Conservation (phyloP, 2,797 vertebrate genomes). For the Leptoclinus maculatus region DNA sequence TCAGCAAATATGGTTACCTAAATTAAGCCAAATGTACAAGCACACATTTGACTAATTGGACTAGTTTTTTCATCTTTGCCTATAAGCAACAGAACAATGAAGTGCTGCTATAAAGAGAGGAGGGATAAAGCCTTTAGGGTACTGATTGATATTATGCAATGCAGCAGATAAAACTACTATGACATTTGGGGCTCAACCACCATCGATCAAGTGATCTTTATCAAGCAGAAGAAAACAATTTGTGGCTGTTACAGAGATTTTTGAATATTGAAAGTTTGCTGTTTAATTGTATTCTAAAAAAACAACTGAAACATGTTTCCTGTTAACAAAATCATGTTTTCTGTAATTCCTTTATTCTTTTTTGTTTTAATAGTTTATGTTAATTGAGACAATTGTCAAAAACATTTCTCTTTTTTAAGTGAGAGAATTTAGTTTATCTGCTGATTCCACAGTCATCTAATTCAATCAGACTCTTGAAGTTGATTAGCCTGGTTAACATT, state of each 20-base stretch:
- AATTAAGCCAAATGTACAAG: conserved; percentile 20
- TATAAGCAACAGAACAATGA: conserved; percentile 17
- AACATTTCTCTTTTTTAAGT: conserved; percentile 17
- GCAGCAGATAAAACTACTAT: conserved; percentile 51
- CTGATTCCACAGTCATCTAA: conserved; percentile 72
- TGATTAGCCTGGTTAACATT: conserved; percentile 89
- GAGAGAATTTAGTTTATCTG: conserved; percentile 54
- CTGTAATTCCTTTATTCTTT: neutral
- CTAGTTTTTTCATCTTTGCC: conserved; percentile 10
- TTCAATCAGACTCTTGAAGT: conserved; percentile 82
- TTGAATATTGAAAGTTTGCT: neutral
- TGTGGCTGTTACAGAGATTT: conserved; percentile 1
- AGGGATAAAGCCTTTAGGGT: conserved; percentile 19
- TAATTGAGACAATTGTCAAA: neutral
- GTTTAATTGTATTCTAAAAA: neutral
- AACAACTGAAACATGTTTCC: conserved; percentile 35
- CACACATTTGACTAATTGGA: conserved; percentile 37
- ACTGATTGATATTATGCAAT: conserved; percentile 51
- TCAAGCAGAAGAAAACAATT: conserved; percentile 23
- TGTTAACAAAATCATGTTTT: neutral
- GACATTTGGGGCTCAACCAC: conserved; percentile 39
- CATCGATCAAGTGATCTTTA: conserved; percentile 55
- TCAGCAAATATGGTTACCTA: conserved; percentile 35
- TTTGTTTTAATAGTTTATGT: neutral
- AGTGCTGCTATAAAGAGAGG: conserved; percentile 16